Percentiles rank a stretch among this genome's conserved stretches.
Evolutionary conservation across 2,888 invertebrate genomes (phyloP).

Genomic region (Nemotelus pantherinus): DNA sequence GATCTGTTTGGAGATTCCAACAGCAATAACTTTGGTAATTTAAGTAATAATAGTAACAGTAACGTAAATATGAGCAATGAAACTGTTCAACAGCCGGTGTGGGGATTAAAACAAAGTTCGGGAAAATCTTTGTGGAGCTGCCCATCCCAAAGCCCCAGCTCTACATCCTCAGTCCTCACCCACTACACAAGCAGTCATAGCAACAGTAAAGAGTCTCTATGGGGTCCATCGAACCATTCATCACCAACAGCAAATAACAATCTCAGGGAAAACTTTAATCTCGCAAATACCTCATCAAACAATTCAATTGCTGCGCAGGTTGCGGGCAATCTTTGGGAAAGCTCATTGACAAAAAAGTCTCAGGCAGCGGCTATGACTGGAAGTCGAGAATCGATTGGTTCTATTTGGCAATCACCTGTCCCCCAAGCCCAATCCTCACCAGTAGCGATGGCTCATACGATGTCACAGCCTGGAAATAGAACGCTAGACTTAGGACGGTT

Average conservation of each 20-base stretch:
- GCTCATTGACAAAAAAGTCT: slow-evolving; percentile 53
- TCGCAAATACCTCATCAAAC: slow-evolving; percentile 54
- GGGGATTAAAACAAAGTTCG: slow-evolving; percentile 47
- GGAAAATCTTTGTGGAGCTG: slow-evolving; percentile 62
- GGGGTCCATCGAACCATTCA: slow-evolving; percentile 60
- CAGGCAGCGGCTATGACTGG: slow-evolving; percentile 48
- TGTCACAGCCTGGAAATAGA: background rate
- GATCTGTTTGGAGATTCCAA: slow-evolving; percentile 55
- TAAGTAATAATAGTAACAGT: slow-evolving; percentile 49
- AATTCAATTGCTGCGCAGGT: slow-evolving; percentile 42
- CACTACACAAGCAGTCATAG: slow-evolving; percentile 57
- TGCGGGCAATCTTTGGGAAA: slow-evolving; percentile 53
- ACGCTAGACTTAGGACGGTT: background rate
- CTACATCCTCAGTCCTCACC: slow-evolving; percentile 53
- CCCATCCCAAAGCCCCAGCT: slow-evolving; percentile 60
- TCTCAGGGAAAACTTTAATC: slow-evolving; percentile 58
- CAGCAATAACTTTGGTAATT: slow-evolving; percentile 51
- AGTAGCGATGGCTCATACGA: slow-evolving; percentile 9
- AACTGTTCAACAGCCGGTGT: slow-evolving; percentile 55
- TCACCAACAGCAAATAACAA: slow-evolving; percentile 61
- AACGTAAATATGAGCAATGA: slow-evolving; percentile 54
- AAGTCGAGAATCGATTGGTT: slow-evolving; percentile 51
- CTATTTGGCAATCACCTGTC: slow-evolving; percentile 52
- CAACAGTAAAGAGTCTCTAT: slow-evolving; percentile 64
- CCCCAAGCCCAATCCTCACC: slow-evolving; percentile 46